Evolutionary conservation across 2,113 vertebrate genomes (phyloP).

Genomic region (Perca schrenkii): DNA sequence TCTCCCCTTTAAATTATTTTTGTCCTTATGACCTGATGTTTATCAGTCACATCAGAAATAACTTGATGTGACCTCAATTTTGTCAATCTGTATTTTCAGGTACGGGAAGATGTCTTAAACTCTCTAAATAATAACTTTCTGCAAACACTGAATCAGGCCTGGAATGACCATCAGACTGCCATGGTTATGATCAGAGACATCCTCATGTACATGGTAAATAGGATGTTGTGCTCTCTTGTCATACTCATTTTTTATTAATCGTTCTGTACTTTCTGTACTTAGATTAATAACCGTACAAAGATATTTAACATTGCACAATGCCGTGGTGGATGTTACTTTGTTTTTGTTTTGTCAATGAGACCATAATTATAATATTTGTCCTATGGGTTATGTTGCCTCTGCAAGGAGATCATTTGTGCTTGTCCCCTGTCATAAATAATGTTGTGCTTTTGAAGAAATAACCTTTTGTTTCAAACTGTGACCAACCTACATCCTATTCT

Average conservation of each 20-base stretch:
- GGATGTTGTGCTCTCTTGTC: neutral
- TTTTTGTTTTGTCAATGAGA: neutral
- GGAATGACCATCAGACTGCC: slow-evolving; percentile 98
- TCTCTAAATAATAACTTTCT: slow-evolving; percentile 98
- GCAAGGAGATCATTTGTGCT: slow-evolving; percentile 7
- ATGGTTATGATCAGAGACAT: slow-evolving; percentile 99
- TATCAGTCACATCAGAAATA: neutral
- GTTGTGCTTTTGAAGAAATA: slow-evolving; percentile 36
- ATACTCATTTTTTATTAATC: neutral
- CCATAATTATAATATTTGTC: neutral
- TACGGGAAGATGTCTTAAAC: slow-evolving; percentile 94
- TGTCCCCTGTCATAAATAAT: slow-evolving; percentile 12
- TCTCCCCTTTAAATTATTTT: neutral
- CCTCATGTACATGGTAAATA: slow-evolving; percentile 97
- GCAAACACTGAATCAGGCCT: slow-evolving; percentile 96
- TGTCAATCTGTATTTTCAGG: slow-evolving; percentile 80
- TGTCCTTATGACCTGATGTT: neutral
- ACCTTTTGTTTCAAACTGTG: slow-evolving; percentile 28
- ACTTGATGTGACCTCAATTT: neutral
- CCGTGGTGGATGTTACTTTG: neutral
- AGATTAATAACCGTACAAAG: neutral
- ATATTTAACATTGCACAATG: neutral
- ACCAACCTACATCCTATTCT: slow-evolving; percentile 8
- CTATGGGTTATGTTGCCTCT: neutral
- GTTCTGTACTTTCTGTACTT: neutral